These are phyloP conservation scores for Anseranas semipalmata DNA, from an alignment of 2,113 vertebrate species.

Conservation along the genomic window DNA sequence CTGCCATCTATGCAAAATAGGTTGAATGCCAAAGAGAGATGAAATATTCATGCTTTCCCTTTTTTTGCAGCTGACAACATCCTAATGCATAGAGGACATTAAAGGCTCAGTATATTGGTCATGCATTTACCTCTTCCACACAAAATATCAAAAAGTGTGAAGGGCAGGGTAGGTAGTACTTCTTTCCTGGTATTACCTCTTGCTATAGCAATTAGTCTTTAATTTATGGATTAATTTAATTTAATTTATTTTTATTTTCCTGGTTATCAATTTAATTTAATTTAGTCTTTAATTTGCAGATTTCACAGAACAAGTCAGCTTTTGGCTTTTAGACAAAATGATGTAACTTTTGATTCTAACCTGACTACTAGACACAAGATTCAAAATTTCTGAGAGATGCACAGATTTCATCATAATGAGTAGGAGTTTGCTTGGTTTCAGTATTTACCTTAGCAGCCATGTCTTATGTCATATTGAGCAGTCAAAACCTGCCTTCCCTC, in stretches of 20 bases:
- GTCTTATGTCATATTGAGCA: neutral
- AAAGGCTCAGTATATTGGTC: neutral
- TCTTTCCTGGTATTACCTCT: neutral
- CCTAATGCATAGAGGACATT: neutral
- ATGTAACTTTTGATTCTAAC: neutral
- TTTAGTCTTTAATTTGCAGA: neutral
- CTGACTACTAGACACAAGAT: neutral
- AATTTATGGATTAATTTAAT: neutral
- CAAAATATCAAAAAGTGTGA: neutral
- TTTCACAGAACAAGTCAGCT: neutral
- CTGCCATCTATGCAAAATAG: conserved; percentile 51
- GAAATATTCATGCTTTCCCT: conserved; percentile 56
- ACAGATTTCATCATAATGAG: neutral
- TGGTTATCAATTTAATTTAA: neutral
- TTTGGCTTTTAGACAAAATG: neutral
- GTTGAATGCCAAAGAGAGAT: conserved; percentile 40
- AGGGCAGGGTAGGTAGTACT: neutral
- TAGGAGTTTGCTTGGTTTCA: neutral
- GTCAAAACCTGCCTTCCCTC: neutral
- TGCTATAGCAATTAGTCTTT: neutral
- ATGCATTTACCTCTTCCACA: neutral
- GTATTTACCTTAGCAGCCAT: neutral
- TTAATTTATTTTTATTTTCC: neutral
- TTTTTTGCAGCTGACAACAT: neutral
- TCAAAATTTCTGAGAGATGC: neutral